Percentiles rank a stretch among this genome's conserved stretches.
phyloP scores from a whole-genome alignment of 2,888 invertebrate genomes.

The Lissonota sp. region DNA sequence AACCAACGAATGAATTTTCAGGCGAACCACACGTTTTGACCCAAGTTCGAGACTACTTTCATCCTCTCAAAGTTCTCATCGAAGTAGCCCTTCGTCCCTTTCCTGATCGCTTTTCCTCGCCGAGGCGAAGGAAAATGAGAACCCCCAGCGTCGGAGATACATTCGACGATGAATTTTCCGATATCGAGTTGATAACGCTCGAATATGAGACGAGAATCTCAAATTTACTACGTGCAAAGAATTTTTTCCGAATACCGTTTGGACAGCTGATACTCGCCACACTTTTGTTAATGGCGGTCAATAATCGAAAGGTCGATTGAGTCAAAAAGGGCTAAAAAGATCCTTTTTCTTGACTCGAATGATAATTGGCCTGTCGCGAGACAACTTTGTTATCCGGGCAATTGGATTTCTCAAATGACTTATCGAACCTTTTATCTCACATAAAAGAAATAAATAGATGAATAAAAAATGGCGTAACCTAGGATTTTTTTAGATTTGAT shows the following conservation, averaged over 20 bases:
- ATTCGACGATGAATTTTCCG: conserved; percentile 47
- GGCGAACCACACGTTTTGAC: neutral
- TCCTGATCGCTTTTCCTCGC: conserved; percentile 20
- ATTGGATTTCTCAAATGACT: no score
- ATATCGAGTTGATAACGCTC: conserved; percentile 52
- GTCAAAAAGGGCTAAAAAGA: no score
- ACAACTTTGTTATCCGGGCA: no score
- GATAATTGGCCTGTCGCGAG: no score
- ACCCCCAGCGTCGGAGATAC: conserved; percentile 31
- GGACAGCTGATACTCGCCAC: no score
- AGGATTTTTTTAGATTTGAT: no score
- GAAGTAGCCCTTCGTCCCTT: neutral
- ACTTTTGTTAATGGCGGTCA: no score
- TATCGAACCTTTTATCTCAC: no score
- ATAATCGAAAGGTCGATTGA: no score
- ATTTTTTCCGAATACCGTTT: conserved; percentile 23
- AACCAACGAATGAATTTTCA: conserved; percentile 55
- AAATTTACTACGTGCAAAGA: conserved; percentile 59
- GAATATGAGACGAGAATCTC: conserved; percentile 36
- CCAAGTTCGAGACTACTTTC: conserved; percentile 26
- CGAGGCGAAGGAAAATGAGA: conserved; percentile 34
- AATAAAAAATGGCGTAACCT: no score
- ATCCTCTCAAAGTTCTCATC: neutral
- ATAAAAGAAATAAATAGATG: no score
- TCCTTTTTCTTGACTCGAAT: no score